phyloP scores from a whole-genome alignment of 2,888 invertebrate species.

The Erpobdella octoculata region DNA sequence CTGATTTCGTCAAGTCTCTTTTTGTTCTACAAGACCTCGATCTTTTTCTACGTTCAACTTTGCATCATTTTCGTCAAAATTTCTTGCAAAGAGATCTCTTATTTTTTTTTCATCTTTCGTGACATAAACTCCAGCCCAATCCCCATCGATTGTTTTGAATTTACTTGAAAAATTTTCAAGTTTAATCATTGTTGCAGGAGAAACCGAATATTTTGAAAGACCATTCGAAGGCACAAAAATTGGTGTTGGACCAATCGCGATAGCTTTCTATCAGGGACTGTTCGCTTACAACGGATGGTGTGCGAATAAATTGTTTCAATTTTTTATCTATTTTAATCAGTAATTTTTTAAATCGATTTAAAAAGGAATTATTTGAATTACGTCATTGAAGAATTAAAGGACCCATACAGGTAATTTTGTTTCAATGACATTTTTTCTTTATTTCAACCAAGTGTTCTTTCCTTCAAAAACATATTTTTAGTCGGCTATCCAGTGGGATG shows the following conservation, averaged over 20 bases:
- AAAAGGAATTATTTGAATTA: conserved; percentile 78
- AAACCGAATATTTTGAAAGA: conserved; percentile 43
- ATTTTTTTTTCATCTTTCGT: no score
- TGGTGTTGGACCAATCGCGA: conserved; percentile 45
- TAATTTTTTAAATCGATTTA: conserved; percentile 30
- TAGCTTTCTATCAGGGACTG: conserved; percentile 51
- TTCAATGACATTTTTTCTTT: background rate
- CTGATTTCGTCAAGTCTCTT: no score
- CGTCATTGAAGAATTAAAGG: conserved; percentile 84
- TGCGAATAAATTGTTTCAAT: conserved; percentile 34
- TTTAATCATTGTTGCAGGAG: conserved; percentile 41
- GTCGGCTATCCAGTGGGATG: no score
- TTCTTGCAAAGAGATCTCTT: no score
- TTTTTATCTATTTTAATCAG: background rate
- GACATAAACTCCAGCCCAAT: no score
- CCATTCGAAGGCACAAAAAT: conserved; percentile 41
- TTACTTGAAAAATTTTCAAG: no score
- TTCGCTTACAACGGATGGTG: conserved; percentile 53
- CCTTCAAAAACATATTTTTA: no score
- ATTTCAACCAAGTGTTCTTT: no score
- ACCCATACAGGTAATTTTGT: conserved; percentile 62
- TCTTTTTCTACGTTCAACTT: no score
- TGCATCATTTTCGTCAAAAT: no score
- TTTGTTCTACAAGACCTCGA: no score
- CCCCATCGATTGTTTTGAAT: no score